phyloP scores from a whole-genome alignment of 1,140 invertebrate species.

The Aplysia californica region DNA sequence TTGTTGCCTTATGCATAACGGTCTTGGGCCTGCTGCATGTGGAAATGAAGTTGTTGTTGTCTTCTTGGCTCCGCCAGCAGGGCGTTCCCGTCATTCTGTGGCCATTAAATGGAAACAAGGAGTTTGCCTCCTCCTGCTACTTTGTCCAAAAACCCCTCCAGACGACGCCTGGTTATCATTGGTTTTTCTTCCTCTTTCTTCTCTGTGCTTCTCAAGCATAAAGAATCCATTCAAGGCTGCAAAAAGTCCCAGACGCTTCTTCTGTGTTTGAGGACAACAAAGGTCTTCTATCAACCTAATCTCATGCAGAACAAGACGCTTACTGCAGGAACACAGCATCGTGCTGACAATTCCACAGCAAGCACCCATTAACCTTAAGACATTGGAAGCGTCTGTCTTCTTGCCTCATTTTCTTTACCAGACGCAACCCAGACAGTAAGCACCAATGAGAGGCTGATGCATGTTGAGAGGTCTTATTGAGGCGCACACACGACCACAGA shows the following conservation, averaged over 20 bases:
- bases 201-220: no score
- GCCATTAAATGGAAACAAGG: neutral
- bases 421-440: conserved; percentile 11
- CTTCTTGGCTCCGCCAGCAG: no score
- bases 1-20: no score
- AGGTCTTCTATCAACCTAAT: conserved; percentile 23
- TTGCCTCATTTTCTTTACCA: neutral
- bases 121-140: neutral
- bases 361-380: conserved; percentile 23
- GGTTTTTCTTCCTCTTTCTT: no score
- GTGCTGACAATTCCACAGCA: neutral
- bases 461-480: conserved; percentile 20
- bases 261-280: no score
- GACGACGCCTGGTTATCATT: conserved; percentile 3
- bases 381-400: conserved; percentile 10
- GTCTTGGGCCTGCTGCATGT: no score
- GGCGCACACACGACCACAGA: neutral
- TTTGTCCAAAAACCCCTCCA: neutral
- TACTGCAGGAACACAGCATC: conserved; percentile 15
- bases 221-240: no score
- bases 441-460: conserved; percentile 9
- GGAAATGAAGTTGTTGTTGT: no score
- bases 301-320: neutral
- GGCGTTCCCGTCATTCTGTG: no score
- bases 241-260: no score